phyloP scores from a whole-genome alignment of 2,113 vertebrate species.

The Hypomesus transpacificus region DNA sequence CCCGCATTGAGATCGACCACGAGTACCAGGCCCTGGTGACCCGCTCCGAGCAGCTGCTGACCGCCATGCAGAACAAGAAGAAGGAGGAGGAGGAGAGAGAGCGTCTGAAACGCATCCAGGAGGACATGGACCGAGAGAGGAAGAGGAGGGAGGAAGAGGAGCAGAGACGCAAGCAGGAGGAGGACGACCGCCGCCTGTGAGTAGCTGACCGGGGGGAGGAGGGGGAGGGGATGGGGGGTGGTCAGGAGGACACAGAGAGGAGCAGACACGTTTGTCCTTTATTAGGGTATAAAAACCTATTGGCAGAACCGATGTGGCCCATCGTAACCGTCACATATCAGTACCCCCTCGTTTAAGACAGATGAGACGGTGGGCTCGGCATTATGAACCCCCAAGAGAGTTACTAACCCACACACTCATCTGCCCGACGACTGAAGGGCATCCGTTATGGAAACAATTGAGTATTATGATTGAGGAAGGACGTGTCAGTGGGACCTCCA shows the following conservation, averaged over 20 bases:
- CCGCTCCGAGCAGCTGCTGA: slow-evolving; percentile 87
- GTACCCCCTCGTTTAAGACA: slow-evolving; percentile 40
- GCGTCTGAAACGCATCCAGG: slow-evolving; percentile 84
- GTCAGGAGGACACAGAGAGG: too few species aligned
- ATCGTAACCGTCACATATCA: slow-evolving; percentile 48
- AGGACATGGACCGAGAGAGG: slow-evolving; percentile 92
- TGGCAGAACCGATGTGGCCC: slow-evolving; percentile 38
- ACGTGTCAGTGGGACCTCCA: slow-evolving; percentile 3
- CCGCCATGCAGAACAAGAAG: slow-evolving; percentile 86
- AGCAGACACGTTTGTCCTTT: background rate
- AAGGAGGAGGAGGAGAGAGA: slow-evolving; percentile 93
- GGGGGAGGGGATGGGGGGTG: background rate
- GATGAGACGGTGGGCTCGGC: slow-evolving; percentile 30
- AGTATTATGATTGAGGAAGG: background rate
- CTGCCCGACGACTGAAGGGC: slow-evolving; percentile 15
- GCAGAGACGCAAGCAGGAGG: slow-evolving; percentile 78
- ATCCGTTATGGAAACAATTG: background rate
- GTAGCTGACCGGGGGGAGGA: slow-evolving; percentile 35
- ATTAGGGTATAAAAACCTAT: slow-evolving; percentile 13
- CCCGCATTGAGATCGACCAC: slow-evolving; percentile 84
- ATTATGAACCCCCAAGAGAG: slow-evolving; percentile 29
- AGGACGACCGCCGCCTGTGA: slow-evolving; percentile 86
- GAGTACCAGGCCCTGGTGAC: slow-evolving; percentile 82
- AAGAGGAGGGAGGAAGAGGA: slow-evolving; percentile 87
- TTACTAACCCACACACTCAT: slow-evolving; percentile 12